phyloP scores from a whole-genome alignment of 2,113 vertebrate species.

The Connochaetes taurinus region DNA sequence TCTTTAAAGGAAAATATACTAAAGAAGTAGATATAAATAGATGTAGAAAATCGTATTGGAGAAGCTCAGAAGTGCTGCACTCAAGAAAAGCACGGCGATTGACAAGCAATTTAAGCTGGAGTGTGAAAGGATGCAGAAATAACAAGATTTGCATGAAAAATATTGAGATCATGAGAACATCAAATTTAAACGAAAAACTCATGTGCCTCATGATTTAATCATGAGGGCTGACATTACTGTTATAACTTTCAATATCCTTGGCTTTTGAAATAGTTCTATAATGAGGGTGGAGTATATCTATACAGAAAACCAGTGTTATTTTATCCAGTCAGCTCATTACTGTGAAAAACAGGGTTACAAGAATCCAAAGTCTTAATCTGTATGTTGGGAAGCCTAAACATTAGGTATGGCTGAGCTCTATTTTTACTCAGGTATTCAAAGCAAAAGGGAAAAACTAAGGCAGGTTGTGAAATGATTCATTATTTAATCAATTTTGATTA shows the following conservation, averaged over 20 bases:
- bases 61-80: conserved; percentile 76
- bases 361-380: conserved; percentile 67
- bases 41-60: conserved; percentile 78
- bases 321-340: conserved; percentile 72
- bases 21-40: conserved; percentile 83
- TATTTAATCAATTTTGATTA: conserved; percentile 67
- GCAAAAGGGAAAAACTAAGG: conserved; percentile 58
- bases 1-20: conserved; percentile 75
- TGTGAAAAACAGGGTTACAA: conserved; percentile 63
- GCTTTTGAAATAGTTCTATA: conserved; percentile 82
- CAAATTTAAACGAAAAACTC: conserved; percentile 82
- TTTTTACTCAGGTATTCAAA: conserved; percentile 49
- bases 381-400: conserved; percentile 59
- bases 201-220: conserved; percentile 85
- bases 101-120: conserved; percentile 84
- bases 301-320: conserved; percentile 76
- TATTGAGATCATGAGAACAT: conserved; percentile 85
- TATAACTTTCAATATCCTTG: conserved; percentile 78
- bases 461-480: conserved; percentile 33
- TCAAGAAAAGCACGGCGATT: conserved; percentile 79
- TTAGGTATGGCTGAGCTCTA: conserved; percentile 7
- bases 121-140: conserved; percentile 84
- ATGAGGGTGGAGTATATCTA: conserved; percentile 75
- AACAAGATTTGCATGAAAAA: conserved; percentile 88
- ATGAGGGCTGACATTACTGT: conserved; percentile 81